These are phyloP conservation scores for Bryconaethiops microstoma DNA, from an alignment of 2,797 vertebrate genomes.

Conservation along the genomic window DNA sequence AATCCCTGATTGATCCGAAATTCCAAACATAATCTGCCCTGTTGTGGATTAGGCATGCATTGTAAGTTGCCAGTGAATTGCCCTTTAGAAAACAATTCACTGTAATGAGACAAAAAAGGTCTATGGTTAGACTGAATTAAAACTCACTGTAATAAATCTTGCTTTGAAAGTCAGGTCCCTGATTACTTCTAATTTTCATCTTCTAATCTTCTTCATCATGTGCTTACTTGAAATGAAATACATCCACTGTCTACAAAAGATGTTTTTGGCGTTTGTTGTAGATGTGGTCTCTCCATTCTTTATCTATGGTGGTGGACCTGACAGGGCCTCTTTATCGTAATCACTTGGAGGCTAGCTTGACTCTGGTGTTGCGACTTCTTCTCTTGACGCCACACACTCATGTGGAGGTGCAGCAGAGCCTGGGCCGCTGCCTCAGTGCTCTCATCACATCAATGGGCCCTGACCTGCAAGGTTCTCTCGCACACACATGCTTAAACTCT, in stretches of 20 bases:
- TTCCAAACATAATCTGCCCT: too few relatives aligned
- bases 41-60: too few relatives aligned
- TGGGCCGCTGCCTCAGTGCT: constrained; percentile 87
- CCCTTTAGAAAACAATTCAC: too few relatives aligned
- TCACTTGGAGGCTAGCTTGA: constrained; percentile 85
- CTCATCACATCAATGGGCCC: constrained; percentile 90
- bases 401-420: constrained; percentile 87
- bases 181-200: too few relatives aligned
- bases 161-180: too few relatives aligned
- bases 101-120: too few relatives aligned
- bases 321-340: constrained; percentile 82
- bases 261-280: constrained; percentile 57
- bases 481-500: neutral
- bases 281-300: constrained; percentile 91
- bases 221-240: neutral
- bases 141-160: too few relatives aligned
- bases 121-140: too few relatives aligned
- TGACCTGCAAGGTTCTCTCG: constrained; percentile 88
- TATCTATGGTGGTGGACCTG: constrained; percentile 86
- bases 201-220: too few relatives aligned
- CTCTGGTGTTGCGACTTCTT: constrained; percentile 83
- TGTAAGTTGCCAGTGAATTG: too few relatives aligned
- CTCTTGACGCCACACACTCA: constrained; percentile 85
- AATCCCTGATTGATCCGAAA: too few relatives aligned
- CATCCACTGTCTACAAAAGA: neutral